Conservation (phyloP, 35 echinoderm and acorn worm species). For the Ptychodera flava region DNA sequence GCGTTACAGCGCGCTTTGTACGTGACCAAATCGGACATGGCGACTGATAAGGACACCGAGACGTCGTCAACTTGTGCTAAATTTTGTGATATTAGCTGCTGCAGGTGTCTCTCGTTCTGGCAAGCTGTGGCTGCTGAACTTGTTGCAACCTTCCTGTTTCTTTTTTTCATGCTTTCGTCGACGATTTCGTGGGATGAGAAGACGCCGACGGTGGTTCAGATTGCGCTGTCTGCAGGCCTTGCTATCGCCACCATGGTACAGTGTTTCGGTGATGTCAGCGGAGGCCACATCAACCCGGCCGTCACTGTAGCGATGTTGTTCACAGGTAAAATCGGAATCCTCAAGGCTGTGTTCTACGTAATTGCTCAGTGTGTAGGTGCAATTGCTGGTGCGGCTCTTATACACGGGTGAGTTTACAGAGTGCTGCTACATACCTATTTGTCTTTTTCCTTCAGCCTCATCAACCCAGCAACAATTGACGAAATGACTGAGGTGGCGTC, state of each 20-base stretch:
- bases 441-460: too few relatives aligned
- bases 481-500: too few relatives aligned
- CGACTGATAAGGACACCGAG: too few relatives aligned
- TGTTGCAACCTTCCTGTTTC: constrained; percentile 64
- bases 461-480: too few relatives aligned
- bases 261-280: constrained; percentile 69
- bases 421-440: too few relatives aligned
- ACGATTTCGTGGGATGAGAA: constrained; percentile 8
- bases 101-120: constrained; percentile 68
- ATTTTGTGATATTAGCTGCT: too few relatives aligned
- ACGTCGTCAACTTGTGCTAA: too few relatives aligned
- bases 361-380: constrained; percentile 62
- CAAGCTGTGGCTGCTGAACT: constrained; percentile 63
- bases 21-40: too few relatives aligned
- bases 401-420: constrained; percentile 12
- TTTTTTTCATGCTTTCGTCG: constrained; percentile 52
- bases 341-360: constrained; percentile 54
- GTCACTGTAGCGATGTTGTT: constrained; percentile 44
- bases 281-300: constrained; percentile 86
- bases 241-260: constrained; percentile 78
- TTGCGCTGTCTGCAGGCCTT: constrained; percentile 66
- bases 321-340: constrained; percentile 50
- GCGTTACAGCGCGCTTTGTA: too few relatives aligned
- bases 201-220: constrained; percentile 23
- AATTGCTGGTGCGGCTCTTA: constrained; percentile 59